A percentile compares a stretch with the other conserved stretches of the same genome.
phyloP scores from a whole-genome alignment of 2,113 vertebrate species.

The Melanerpes aurifrons region DNA sequence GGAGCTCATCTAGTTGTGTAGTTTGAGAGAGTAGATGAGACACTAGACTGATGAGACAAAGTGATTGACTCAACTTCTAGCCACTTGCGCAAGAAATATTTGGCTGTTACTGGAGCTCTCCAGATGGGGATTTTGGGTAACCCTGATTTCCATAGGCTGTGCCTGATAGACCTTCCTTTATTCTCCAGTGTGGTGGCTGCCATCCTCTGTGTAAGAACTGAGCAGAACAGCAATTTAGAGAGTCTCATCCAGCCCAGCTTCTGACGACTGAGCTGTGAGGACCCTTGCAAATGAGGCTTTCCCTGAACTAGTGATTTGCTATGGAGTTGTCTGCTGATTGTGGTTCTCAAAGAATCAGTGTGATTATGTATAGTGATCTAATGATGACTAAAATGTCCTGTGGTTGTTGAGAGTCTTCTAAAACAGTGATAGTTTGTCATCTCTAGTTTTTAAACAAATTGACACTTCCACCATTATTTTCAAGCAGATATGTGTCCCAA shows the following conservation, averaged over 20 bases:
- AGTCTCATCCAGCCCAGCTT: background rate
- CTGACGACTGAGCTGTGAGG: rapidly evolving
- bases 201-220: rapidly evolving
- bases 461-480: background rate
- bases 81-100: background rate
- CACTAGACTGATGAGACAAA: background rate
- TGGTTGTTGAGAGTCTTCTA: background rate
- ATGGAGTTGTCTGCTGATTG: background rate
- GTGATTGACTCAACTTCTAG: background rate
- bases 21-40: background rate
- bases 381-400: background rate
- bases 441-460: background rate
- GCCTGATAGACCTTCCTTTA: background rate
- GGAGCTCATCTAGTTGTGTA: background rate
- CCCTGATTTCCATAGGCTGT: background rate
- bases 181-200: background rate
- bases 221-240: background rate
- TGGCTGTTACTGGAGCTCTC: background rate
- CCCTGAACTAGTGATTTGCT: background rate
- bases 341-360: background rate
- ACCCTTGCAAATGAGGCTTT: background rate
- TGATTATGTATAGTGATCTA: background rate
- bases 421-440: background rate
- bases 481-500: background rate
- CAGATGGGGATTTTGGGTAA: background rate